These are phyloP conservation scores for Pseudopleuronectes americanus DNA, from an alignment of 2,797 vertebrate species.

Conservation along the genomic window DNA sequence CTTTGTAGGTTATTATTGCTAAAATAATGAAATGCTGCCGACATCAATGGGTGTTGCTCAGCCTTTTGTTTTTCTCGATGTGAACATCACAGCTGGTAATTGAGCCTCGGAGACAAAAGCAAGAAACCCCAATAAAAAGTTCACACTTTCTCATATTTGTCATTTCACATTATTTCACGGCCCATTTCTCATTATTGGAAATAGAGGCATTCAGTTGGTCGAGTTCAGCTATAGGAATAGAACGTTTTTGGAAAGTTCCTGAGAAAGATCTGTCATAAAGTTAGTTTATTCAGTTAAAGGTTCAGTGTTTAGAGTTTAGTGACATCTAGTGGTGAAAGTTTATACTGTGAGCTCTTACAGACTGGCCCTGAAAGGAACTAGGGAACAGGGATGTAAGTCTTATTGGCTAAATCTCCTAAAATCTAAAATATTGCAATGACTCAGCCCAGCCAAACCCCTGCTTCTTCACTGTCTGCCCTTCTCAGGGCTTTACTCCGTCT, in stretches of 20 bases:
- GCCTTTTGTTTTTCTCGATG: background rate
- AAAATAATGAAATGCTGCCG: background rate
- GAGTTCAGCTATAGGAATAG: slow-evolving; percentile 1
- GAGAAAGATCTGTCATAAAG: background rate
- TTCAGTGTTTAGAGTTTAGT: no score
- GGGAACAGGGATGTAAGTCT: background rate
- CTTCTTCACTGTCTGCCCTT: background rate
- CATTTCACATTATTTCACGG: slow-evolving; percentile 19
- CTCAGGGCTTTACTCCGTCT: background rate
- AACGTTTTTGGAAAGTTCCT: slow-evolving; percentile 9
- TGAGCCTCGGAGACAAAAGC: background rate
- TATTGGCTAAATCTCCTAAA: background rate
- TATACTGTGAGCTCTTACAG: no score
- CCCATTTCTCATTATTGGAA: slow-evolving; percentile 6
- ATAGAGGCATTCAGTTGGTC: background rate
- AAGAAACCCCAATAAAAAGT: background rate
- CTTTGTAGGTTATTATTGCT: background rate
- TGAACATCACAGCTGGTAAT: background rate
- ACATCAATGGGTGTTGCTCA: background rate
- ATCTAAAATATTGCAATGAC: background rate
- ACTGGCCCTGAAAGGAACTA: no score
- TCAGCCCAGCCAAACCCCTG: background rate
- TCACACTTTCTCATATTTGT: slow-evolving; percentile 8
- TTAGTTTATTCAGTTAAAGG: no score
- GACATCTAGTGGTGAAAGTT: no score